Evolutionary conservation across 2,888 invertebrate species (phyloP).

Genomic region (Amaurobius ferox): DNA sequence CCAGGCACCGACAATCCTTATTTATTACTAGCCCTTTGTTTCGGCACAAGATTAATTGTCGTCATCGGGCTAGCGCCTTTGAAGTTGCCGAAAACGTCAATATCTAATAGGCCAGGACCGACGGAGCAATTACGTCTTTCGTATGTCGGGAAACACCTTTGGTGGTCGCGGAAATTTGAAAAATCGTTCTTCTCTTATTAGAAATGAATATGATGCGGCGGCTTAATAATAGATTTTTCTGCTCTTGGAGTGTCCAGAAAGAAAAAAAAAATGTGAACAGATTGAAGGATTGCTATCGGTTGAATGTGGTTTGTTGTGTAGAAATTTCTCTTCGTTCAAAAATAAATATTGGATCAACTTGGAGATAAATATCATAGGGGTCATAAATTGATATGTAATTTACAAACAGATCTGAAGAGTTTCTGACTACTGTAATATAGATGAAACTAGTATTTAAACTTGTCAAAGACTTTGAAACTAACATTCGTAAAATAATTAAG

Average conservation of each 20-base stretch:
- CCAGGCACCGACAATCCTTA: conserved; percentile 64
- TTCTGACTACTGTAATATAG: too few species aligned
- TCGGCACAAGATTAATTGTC: conserved; percentile 66
- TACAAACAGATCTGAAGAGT: too few species aligned
- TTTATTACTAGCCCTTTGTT: conserved; percentile 62
- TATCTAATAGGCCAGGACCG: conserved; percentile 44
- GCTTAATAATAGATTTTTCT: conserved; percentile 18
- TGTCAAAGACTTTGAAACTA: too few species aligned
- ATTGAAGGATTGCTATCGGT: not conserved
- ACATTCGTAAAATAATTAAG: too few species aligned
- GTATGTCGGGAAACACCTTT: conserved; percentile 42
- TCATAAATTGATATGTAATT: too few species aligned
- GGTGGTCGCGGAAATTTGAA: conserved; percentile 68
- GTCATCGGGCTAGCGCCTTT: conserved; percentile 46
- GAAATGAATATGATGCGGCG: conserved; percentile 10
- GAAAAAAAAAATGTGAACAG: not conserved
- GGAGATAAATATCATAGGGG: too few species aligned
- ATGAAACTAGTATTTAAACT: too few species aligned
- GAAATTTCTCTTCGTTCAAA: too few species aligned
- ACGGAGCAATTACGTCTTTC: conserved; percentile 54
- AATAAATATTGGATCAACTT: too few species aligned
- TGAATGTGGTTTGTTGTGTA: too few species aligned
- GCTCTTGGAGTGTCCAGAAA: conserved; percentile 2
- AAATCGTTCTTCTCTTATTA: conserved; percentile 42
- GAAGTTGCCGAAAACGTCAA: conserved; percentile 70